Conservation (phyloP, 2,113 vertebrate genomes). For the Bos taurus region ARS-UCD2.0 NC_037331.1:107368501-107369000, state of each 20-base stretch:
- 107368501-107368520: neutral
- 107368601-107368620: neutral
- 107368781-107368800: neutral
- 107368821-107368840: neutral
- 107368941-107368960: neutral
- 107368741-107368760: neutral
- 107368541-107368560: neutral
- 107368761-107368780: neutral
- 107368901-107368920: rapidly evolving
- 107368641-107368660: neutral
- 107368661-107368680: neutral
- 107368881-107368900: neutral
- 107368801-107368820: neutral
- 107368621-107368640: neutral
- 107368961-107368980: neutral
- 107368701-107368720: neutral
- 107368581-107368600: neutral
- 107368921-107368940: neutral
- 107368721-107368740: neutral
- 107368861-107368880: neutral
- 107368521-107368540: neutral
- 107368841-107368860: neutral
- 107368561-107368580: neutral
- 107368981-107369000: neutral
- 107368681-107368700: neutral